These are phyloP conservation scores for Platyscapa corneri DNA, from an alignment of 1,140 invertebrate genomes.

Conservation along the genomic window DNA sequence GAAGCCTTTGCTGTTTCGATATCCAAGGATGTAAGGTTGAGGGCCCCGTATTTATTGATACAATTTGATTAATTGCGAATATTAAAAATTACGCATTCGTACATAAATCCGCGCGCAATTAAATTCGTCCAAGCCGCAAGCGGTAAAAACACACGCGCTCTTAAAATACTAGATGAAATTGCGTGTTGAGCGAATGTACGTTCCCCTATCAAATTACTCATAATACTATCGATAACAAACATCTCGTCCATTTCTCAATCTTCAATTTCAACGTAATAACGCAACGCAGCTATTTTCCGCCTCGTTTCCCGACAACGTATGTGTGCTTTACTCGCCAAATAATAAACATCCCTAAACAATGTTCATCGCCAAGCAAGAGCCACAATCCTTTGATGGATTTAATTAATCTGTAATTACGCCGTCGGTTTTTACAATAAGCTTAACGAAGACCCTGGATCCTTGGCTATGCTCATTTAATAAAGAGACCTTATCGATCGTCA, in stretches of 20 bases:
- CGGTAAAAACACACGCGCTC: neutral
- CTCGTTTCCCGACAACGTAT: neutral
- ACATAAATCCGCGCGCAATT: neutral
- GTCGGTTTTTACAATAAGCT: slow-evolving; percentile 21
- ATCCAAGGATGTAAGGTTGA: neutral
- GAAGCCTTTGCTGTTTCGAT: no score
- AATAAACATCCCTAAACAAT: slow-evolving; percentile 10
- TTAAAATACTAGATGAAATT: slow-evolving; percentile 5
- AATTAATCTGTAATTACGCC: slow-evolving; percentile 36
- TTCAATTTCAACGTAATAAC: slow-evolving; percentile 3
- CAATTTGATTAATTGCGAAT: neutral
- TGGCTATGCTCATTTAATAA: slow-evolving; percentile 29
- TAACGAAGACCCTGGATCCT: slow-evolving; percentile 6
- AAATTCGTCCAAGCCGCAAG: neutral
- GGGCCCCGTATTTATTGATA: neutral
- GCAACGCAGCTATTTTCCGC: no score
- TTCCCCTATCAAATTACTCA: neutral
- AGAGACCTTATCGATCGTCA: slow-evolving; percentile 13
- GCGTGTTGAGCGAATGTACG: neutral
- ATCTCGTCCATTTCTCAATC: slow-evolving; percentile 5
- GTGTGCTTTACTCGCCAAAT: neutral
- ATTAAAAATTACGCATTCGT: neutral
- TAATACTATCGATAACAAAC: neutral
- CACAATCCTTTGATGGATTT: neutral
- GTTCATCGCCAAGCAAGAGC: neutral